A percentile compares a stretch with the other conserved stretches of the same genome.
These are phyloP conservation scores for Mesitornis unicolor DNA, from an alignment of 2,113 vertebrate species.

Conservation along the genomic window DNA sequence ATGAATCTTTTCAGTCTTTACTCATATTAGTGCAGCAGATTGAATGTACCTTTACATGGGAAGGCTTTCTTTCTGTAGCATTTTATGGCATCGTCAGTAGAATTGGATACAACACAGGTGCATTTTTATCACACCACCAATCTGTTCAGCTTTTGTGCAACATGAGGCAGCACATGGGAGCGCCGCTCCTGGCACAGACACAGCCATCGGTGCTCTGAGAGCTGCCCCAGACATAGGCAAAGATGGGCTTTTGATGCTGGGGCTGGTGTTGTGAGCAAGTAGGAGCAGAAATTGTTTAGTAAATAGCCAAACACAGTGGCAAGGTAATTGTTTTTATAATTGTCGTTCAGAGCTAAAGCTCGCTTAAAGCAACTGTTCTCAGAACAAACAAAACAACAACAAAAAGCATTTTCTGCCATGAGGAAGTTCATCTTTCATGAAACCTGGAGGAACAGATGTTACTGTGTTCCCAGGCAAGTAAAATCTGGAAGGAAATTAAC, in stretches of 20 bases:
- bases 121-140: not conserved
- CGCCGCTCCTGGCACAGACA: not conserved
- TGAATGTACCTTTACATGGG: not conserved
- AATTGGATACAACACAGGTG: not conserved
- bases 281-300: not conserved
- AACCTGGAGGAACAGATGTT: constrained; percentile 28
- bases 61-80: not conserved
- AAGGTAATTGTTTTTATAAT: not conserved
- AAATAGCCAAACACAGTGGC: not conserved
- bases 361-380: not conserved
- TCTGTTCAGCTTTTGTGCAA: not conserved
- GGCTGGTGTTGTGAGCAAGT: not conserved
- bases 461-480: not conserved
- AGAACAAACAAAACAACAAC: not conserved
- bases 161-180: rapidly evolving
- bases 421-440: not conserved
- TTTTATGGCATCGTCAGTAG: not conserved
- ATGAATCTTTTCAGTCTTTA: not conserved
- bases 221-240: not conserved
- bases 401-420: not conserved
- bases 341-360: not conserved
- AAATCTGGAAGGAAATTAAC: constrained; percentile 14
- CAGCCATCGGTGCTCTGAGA: rapidly evolving
- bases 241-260: rapidly evolving
- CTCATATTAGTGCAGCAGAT: not conserved